phyloP scores from a whole-genome alignment of 2,797 vertebrate genomes.

The Takifugu ocellatus region DNA sequence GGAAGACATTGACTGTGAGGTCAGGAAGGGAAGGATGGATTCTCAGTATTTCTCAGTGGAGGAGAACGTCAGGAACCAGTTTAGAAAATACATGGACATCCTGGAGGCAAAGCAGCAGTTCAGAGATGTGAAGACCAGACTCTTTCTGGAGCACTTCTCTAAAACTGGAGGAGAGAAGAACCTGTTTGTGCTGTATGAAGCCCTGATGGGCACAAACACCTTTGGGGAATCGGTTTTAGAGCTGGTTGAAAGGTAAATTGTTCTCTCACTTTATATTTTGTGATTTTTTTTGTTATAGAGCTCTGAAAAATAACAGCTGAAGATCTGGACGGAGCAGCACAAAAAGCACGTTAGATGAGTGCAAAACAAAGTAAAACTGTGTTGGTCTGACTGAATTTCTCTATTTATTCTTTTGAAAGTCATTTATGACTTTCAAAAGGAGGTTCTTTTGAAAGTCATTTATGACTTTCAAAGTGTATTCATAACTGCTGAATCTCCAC shows the following conservation, averaged over 20 bases:
- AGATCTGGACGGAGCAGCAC: no score
- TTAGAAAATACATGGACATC: slow-evolving; percentile 78
- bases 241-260: slow-evolving; percentile 65
- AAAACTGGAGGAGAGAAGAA: slow-evolving; percentile 78
- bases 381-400: no score
- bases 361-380: no score
- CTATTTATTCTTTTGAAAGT: no score
- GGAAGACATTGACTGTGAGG: slow-evolving; percentile 73
- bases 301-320: no score
- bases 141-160: slow-evolving; percentile 76
- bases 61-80: slow-evolving; percentile 80
- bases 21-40: slow-evolving; percentile 72
- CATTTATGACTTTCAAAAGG: no score
- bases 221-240: slow-evolving; percentile 73
- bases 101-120: slow-evolving; percentile 75
- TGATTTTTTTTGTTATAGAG: neutral
- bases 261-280: neutral
- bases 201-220: slow-evolving; percentile 69
- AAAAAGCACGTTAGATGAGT: no score
- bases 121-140: slow-evolving; percentile 67
- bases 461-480: no score
- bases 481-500: neutral
- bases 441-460: no score
- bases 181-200: slow-evolving; percentile 70
- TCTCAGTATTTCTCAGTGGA: slow-evolving; percentile 71